Conservation (phyloP, 2,888 invertebrate genomes). For the Heliconius cydno region DNA sequence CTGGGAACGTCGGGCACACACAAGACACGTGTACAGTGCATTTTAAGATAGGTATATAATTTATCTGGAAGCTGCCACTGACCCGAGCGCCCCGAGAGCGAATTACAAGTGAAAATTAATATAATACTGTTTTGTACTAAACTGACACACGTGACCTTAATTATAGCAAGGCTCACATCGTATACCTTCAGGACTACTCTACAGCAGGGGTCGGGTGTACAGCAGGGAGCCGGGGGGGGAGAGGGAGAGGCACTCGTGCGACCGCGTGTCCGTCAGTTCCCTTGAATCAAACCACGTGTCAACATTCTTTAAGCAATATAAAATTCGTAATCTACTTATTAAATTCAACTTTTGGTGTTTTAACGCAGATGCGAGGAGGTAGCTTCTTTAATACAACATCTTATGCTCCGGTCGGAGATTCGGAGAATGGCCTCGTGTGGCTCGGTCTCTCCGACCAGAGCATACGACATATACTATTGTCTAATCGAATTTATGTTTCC, state of each 20-base stretch:
- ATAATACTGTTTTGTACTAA: slow-evolving; percentile 23
- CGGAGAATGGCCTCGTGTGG: not conserved
- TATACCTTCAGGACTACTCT: slow-evolving; percentile 17
- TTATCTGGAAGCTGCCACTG: not conserved
- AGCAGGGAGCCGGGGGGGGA: not conserved
- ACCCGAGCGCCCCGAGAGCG: slow-evolving; percentile 20
- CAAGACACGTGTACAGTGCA: not conserved
- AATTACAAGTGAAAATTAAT: not conserved
- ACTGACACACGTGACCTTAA: slow-evolving; percentile 13
- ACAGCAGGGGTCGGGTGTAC: not conserved
- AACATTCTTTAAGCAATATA: slow-evolving; percentile 43
- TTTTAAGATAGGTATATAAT: slow-evolving; percentile 8
- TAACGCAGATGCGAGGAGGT: slow-evolving; percentile 54
- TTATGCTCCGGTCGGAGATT: slow-evolving; percentile 25
- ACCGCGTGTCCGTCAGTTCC: slow-evolving; percentile 23
- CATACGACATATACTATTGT: slow-evolving; percentile 32
- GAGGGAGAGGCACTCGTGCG: slow-evolving; percentile 15
- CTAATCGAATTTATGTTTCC: slow-evolving; percentile 35
- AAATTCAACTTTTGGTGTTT: slow-evolving; percentile 56
- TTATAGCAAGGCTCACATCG: slow-evolving; percentile 20
- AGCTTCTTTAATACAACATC: slow-evolving; percentile 48
- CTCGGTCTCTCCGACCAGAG: slow-evolving; percentile 20
- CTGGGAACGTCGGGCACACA: slow-evolving; percentile 11
- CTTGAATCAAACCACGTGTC: slow-evolving; percentile 21
- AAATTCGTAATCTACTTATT: slow-evolving; percentile 49